Evolutionary conservation across 1,140 invertebrate genomes (phyloP), one percentile per base, ranked within the genome.

Genomic region (Drosophila rhopaloa): DNA sequence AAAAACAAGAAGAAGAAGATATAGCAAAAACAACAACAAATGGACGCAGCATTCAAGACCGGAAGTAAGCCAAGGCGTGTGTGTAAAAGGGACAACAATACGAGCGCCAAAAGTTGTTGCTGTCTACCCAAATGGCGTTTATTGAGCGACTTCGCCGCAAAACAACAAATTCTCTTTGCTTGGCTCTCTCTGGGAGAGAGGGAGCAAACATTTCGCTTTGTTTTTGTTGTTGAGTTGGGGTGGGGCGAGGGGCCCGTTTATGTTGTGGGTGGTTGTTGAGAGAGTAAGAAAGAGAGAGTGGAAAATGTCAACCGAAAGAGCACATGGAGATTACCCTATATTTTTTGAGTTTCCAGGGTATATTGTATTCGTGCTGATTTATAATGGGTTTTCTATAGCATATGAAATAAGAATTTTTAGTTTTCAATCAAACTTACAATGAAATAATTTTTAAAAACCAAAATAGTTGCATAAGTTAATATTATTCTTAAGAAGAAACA

Each of bases 141-240:
- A 88, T 88, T 80, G 83, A 88, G 85, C 73, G 85, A 90, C 79
- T 89, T 89, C 84, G 84, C 84, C 80, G 77, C 72, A 77, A 35
- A 79, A 74, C 40, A 76, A 76, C 68, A 81, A 67, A 56, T 11
- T 38, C 37, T 11, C 10, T 10, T 44, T 32, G 8, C 4, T 32
- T 32, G 29, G 11, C 46, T 27, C 8, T 32, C 50, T 43, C 38
- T 44, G 32, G 47, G 14, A 40, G 50, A 48, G 63, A 65, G 55
- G 46, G 43, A 40, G 38, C 77, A 65, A 83, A 76, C 78, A 66
- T 68, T 83, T 68, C 51, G 54, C 51, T 66, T 70, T 63, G 54
- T 40, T 51, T 73, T 76, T 66, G 59, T 67, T 66, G 66, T 48
- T 72, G 57, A 38, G 37, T 32, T 4, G 24, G 14, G 11, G 51